Base-by-base conservation (phyloP, 2,113 vertebrate species). In the Clarias gariepinus region DNA sequence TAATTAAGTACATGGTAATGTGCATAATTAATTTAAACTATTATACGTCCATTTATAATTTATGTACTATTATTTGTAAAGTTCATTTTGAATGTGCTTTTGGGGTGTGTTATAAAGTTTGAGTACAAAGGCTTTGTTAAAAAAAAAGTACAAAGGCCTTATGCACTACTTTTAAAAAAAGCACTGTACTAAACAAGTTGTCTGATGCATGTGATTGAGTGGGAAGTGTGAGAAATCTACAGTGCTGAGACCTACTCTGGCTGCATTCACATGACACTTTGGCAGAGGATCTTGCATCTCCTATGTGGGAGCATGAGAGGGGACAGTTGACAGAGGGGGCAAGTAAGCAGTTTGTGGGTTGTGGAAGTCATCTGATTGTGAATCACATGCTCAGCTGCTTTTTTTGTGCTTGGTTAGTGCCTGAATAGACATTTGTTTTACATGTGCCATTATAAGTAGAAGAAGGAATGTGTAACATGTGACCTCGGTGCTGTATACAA, bases 331-430 rank as follows among this genome's bases (percentile, higher is more conserved):
- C 77, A 30, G 10, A n/a, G 28, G 4, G 76, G 76, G 25, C 13
- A 15, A 55, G 13, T 78, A 78, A 78, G 52, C 76, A 57, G 52
- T 78, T 78, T n/a, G 18, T 4, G 93, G 95, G 96, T 95, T 97
- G 92, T 93, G 93, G 91, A 93, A 96, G 94, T 97, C 96, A 96
- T 96, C 95, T 97, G 95, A 96, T 95, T 93, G 90, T 88, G 87
- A 93, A 93, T 95, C 95, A 96, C 96, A 95, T 96, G 95, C 92
- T 95, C 93, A 92, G 93, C 90, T 86, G 91, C 91, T 92, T 95
- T 95, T 41, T 95, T 94, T 96, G 33, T 73, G 69, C 33, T 41
- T 41, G 16, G 93, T 85, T 88, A 86, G 60, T 86, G 88, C 86
- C 89, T 23, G 90, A 79, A 89, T 33, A 81, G 63, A 91, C 86